Base-by-base conservation (phyloP, 1,140 invertebrate species). In the Hycleus phaleratus region DNA sequence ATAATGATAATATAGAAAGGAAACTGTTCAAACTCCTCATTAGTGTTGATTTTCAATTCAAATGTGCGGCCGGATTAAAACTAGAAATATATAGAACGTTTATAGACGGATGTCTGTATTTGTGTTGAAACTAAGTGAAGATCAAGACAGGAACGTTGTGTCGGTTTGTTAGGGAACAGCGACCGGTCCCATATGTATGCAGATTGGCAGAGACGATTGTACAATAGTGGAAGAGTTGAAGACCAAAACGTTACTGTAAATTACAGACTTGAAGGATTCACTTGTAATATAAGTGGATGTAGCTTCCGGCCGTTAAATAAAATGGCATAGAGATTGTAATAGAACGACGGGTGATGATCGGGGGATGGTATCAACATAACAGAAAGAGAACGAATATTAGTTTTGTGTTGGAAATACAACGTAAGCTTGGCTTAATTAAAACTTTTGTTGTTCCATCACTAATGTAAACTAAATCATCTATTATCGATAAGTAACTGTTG, bases 11-110 rank as follows among this genome's bases (percentile, higher is more conserved):
- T 18, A 18, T 32, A 32, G 7, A 32, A 32, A 32, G 32, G 32
- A 7, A 7, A 32, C 4, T 32, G 32, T 32, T 32, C 32, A 7
- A 32, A 32, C 32, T 32, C 4, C 32, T 50, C 38, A 50, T 50
- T 50, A 50, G 40, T 24, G 24, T 12, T 40, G 49, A 50, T 50
- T 50, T 40, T 50, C 49, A 50, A 50, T 50, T 50, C 49, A 25
- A 18, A 40, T 9, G 11, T 43, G 49, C 26, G 49, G 40, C 3
- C 25, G 9, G 49, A 11, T 50, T 40, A 50, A 39, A 40, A 39
- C 4, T 39, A 18, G 39, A 1, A 7, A 32, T 32, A 4, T 32
- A 5, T 3, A 7, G 32, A 5, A 7, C 7, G 32, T 32, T 4
- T 32, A 7, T 32, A 4, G 32, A 32, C 7, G 32, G 32, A 7